Conservation (phyloP, 1,140 invertebrate genomes). For the Drosophila rufa region DNA sequence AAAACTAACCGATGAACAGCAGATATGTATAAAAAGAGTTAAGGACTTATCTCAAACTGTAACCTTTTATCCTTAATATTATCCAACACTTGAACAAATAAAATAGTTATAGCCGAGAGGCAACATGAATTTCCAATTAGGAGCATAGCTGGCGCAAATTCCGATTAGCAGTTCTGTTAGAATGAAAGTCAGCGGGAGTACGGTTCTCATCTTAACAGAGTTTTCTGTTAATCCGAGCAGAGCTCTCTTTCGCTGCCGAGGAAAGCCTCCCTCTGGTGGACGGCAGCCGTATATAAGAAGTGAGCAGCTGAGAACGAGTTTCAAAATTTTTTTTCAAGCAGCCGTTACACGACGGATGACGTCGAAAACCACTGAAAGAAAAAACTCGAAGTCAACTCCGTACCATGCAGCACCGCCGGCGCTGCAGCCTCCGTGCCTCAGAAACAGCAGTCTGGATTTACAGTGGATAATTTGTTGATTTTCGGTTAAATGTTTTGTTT, state of each 20-base stretch:
- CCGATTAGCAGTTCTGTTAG: conserved; percentile 1
- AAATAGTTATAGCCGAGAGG: background rate
- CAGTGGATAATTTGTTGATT: conserved; percentile 33
- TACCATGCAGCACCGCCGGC: conserved; percentile 58
- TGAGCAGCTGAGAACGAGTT: conserved; percentile 12
- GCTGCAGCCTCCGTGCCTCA: conserved; percentile 56
- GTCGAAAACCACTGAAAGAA: conserved; percentile 2
- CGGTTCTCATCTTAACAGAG: background rate
- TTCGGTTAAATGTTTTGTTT: conserved; percentile 21
- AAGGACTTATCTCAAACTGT: no score
- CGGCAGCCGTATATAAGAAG: conserved; percentile 4
- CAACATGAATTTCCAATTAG: background rate
- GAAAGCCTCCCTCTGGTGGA: conserved; percentile 2
- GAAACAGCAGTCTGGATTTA: conserved; percentile 26
- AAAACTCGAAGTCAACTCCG: conserved; percentile 38
- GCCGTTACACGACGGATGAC: conserved; percentile 11
- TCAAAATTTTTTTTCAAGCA: background rate
- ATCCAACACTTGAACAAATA: background rate
- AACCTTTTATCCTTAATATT: no score
- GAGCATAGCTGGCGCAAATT: background rate
- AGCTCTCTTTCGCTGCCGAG: background rate
- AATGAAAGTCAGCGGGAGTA: background rate
- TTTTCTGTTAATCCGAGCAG: background rate
- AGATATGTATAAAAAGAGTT: background rate
- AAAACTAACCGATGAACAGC: background rate